Base-by-base conservation (phyloP, 2,888 invertebrate genomes). In the Sinhomidia bicolor region DNA sequence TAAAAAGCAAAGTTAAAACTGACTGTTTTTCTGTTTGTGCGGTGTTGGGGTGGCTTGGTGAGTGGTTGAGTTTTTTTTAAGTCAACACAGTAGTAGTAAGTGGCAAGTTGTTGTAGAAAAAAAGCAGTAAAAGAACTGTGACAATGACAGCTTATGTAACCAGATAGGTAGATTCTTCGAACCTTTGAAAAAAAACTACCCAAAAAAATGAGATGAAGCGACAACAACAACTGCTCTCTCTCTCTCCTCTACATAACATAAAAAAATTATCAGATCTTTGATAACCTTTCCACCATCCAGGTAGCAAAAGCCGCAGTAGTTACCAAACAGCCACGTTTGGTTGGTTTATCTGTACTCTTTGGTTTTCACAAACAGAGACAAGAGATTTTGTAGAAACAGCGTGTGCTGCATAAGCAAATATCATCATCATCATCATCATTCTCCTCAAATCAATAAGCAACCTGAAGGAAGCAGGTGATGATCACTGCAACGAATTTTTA, bases 401-500 rank as follows among this genome's bases (percentile, higher is more conserved):
- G 76, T 78, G 76, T 51, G 51, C 76, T 78, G 29, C 51, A 14
- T 41, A 60, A 62, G 26, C 76, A 71, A 60, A 85, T 32, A 32
- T 65, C 1, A 12, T 71, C 47, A 81, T 71, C 62, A 23, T 36
- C 41, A 32, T 51, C 54, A 80, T 80, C 68, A 78, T 12, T n/a
- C 5, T 2, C 1, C 7, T n/a, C n/a, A n/a, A n/a, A n/a, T n/a
- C n/a, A n/a, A n/a, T n/a, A n/a, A 65, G 14, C 78, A 83, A 85
- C 80, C 60, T 85, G 89, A 89, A 82, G 83, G 88, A 89, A 91
- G 92, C 92, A 92, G 92, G 92, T 92, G 92, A 91, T 91, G 91
- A 92, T 90, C 89, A 90, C 89, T 91, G 90, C 90, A 92, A 92
- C 92, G 91, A 92, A 92, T 92, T 91, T 91, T 90, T 92, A 91